A percentile compares a stretch with the other conserved stretches of the same genome.
Evolutionary conservation across 2,888 invertebrate genomes (phyloP).

Genomic region (Troides aeacus): DNA sequence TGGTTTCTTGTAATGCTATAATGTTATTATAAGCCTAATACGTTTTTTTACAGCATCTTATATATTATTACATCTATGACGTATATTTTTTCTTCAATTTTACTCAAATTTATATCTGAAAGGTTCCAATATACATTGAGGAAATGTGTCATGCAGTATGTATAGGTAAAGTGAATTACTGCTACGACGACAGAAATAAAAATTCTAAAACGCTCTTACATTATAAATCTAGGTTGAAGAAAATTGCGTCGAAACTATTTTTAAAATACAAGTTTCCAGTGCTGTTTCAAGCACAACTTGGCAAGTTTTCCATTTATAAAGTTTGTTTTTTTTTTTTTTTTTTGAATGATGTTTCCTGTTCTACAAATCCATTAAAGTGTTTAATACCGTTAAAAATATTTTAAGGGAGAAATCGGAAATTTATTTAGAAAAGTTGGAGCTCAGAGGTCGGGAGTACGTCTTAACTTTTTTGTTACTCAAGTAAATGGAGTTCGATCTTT

Average conservation of each 20-base stretch:
- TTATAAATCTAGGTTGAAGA: conserved; percentile 30
- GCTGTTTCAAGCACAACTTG: conserved; percentile 25
- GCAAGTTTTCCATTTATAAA: conserved; percentile 23
- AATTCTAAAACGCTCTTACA: conserved; percentile 24
- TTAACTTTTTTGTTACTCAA: background rate
- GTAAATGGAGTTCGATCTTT: background rate
- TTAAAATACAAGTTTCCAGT: conserved; percentile 28
- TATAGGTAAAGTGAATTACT: conserved; percentile 2
- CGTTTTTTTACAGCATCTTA: background rate
- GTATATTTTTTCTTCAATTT: background rate
- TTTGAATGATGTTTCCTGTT: conserved; percentile 16
- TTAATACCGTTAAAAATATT: conserved; percentile 2
- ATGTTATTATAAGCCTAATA: too few species aligned
- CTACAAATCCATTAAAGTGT: conserved; percentile 3
- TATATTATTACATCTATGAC: background rate
- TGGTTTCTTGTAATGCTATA: background rate
- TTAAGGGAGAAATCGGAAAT: background rate
- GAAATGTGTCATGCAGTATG: background rate
- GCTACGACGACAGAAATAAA: conserved; percentile 20
- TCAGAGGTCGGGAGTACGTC: background rate
- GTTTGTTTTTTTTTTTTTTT: conserved; percentile 10
- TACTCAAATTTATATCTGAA: background rate
- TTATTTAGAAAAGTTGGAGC: background rate
- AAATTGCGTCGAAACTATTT: conserved; percentile 28
- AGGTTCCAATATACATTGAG: background rate